Evolutionary conservation across 2,797 vertebrate species (phyloP), one percentile per base, ranked within the genome.

Genomic region (Anabas testudineus): DNA sequence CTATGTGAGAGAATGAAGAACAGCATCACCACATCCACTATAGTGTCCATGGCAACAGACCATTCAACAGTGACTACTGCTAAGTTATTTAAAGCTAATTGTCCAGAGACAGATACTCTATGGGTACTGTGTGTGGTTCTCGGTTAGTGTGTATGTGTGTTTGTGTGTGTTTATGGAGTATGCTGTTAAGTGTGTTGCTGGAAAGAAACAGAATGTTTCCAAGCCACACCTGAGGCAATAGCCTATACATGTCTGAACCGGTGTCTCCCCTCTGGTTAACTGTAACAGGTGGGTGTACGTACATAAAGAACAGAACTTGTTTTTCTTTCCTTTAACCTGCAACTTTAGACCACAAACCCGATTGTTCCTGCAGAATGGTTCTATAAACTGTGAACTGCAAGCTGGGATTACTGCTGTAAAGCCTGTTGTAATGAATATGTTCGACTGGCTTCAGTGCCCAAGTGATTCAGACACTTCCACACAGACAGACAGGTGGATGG

Each of bases 41-140:
- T 52, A 26, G 82, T 87, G 81, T 78, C 88, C 90, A 92, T 91
- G 80, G 87, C 74, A 91, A 91, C 89, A 80, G 63, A 80, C 81
- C 72, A 85, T 88, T 90, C 88, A 90, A 76, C 74, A 83, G 81
- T 84, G 83, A 83, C 74, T 69, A 79, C 63, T 65, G 61, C 67
- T 57, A 75, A 84, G 85, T 87, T 88, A 89, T 82, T 80, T 84
- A 89, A 89, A 85, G 78, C 81, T 71, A 83, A 84, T 87, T 74
- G 84, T 58, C 80, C 22, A 83, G 80, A 83, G 82, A 71, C 67
- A 45, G 15, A 75, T 61, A 59, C 82, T 71, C 76, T 67, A 39
- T 45, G 72, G 78, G 49, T 64, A 65, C 70, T 83, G 79, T 87
- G 76, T 69, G 79, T 87, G 66, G 30, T 58, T 53, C n/a, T 64